phyloP scores from a whole-genome alignment of 1,140 invertebrate genomes.

The Berghia stephanieae region DNA sequence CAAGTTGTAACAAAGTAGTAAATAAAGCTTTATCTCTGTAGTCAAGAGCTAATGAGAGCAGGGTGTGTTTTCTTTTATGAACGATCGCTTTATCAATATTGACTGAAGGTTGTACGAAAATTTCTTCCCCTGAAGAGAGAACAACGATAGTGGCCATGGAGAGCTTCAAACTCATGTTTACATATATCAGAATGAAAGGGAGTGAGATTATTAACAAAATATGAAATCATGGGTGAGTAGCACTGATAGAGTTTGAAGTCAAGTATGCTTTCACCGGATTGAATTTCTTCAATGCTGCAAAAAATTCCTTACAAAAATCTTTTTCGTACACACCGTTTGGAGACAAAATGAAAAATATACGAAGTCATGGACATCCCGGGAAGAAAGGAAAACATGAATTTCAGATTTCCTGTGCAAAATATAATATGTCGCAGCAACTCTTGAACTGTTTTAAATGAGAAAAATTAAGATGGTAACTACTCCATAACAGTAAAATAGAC shows the following conservation, averaged over 20 bases:
- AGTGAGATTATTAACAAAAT: conserved; percentile 4
- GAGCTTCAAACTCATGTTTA: background rate
- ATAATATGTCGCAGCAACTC: conserved; percentile 10
- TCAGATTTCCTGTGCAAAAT: background rate
- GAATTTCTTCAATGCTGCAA: background rate
- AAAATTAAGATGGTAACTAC: background rate
- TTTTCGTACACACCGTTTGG: background rate
- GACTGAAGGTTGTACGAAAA: too few relatives aligned
- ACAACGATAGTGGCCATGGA: too few relatives aligned
- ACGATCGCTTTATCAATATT: background rate
- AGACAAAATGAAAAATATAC: too few relatives aligned
- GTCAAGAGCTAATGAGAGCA: background rate
- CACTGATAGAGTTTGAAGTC: background rate
- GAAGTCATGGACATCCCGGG: background rate
- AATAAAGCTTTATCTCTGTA: background rate
- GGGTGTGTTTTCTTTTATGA: background rate
- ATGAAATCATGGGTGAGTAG: background rate
- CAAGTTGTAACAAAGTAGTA: background rate
- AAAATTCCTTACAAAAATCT: background rate
- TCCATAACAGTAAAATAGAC: background rate
- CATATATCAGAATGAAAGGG: background rate
- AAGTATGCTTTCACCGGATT: background rate
- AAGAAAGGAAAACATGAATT: conserved; percentile 23
- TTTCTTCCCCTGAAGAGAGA: too few relatives aligned
- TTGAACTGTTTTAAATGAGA: background rate